These are phyloP conservation scores for Chrysolina oricalcia DNA, from an alignment of 2,888 invertebrate species.

Conservation along the genomic window DNA sequence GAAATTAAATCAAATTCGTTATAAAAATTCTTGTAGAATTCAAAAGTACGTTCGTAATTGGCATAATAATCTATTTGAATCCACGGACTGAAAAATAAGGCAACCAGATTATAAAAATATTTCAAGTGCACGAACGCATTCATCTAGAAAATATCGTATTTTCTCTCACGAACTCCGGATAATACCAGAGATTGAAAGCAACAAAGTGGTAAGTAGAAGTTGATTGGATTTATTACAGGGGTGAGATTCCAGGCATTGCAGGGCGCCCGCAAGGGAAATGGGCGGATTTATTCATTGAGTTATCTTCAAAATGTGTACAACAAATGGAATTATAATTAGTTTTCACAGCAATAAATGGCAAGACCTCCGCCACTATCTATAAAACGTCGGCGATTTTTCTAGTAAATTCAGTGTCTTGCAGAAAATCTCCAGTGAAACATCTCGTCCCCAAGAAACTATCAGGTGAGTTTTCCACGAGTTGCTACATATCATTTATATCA, in stretches of 20 bases:
- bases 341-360: constrained; percentile 32
- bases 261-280: constrained; percentile 56
- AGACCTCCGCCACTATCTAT: constrained; percentile 11
- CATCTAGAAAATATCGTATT: not conserved
- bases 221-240: constrained; percentile 44
- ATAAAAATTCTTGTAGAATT: too few species aligned
- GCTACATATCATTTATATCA: not conserved
- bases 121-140: not conserved
- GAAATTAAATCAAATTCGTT: too few species aligned
- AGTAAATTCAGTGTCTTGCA: constrained; percentile 36
- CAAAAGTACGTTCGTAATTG: too few species aligned
- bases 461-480: not conserved
- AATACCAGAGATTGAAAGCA: constrained; percentile 23
- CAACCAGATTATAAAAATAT: not conserved
- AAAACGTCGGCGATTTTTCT: constrained; percentile 39
- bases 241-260: constrained; percentile 30
- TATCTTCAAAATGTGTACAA: constrained; percentile 51
- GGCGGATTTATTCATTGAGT: constrained; percentile 55
- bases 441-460: not conserved
- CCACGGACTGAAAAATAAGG: not conserved
- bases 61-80: not conserved
- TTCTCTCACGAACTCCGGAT: not conserved
- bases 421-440: constrained; percentile 25
- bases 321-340: constrained; percentile 59
- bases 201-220: constrained; percentile 31